Percentiles rank a stretch among this genome's conserved stretches.
Evolutionary conservation across 2,113 vertebrate species (phyloP).

Genomic region (Ailurus styani): DNA sequence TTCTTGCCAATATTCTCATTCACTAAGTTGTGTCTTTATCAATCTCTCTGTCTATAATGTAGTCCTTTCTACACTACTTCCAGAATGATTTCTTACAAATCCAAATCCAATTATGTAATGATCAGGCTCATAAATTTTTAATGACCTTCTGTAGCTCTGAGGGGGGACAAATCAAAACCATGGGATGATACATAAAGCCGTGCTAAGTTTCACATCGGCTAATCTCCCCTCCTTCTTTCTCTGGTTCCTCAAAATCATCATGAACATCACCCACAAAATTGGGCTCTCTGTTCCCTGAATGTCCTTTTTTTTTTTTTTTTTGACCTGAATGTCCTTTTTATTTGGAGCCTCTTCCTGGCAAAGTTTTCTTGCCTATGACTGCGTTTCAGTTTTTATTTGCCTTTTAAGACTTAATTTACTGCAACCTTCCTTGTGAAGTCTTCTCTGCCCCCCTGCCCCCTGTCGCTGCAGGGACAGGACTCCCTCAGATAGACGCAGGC

Average conservation of each 20-base stretch:
- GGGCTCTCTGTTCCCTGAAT: neutral
- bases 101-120: neutral
- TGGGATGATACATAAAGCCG: neutral
- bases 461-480: neutral
- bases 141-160: neutral
- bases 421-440: neutral
- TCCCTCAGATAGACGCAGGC: neutral
- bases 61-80: neutral
- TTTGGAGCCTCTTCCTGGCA: neutral
- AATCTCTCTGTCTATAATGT: neutral
- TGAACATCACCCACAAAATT: neutral
- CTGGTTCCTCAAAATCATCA: neutral
- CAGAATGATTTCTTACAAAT: neutral
- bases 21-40: neutral
- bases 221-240: neutral
- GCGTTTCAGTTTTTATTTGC: neutral
- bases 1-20: neutral
- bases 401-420: neutral
- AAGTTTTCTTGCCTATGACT: neutral
- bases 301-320: neutral
- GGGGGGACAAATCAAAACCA: neutral
- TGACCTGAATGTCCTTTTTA: neutral
- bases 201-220: fast-evolving
- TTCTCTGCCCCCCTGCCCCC: neutral
- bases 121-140: neutral